Percentiles rank a stretch among this genome's conserved stretches.
phyloP scores from a whole-genome alignment of 2,888 invertebrate genomes.

The Rhodophaea formosa region DNA sequence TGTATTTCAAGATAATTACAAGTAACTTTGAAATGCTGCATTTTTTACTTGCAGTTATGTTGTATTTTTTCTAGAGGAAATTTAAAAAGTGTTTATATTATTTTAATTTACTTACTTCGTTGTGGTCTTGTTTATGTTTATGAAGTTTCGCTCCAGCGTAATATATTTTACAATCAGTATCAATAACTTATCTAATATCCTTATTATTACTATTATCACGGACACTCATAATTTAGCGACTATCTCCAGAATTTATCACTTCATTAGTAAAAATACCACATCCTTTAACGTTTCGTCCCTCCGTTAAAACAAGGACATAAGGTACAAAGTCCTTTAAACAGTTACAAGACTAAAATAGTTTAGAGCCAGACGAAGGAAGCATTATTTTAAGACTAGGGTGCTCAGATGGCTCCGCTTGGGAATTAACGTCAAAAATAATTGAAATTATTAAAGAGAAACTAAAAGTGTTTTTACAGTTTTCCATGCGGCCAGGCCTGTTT shows the following conservation, averaged over 20 bases:
- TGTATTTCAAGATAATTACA: no score
- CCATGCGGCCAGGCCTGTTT: no score
- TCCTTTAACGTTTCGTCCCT: background rate
- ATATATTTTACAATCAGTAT: background rate
- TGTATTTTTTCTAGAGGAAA: no score
- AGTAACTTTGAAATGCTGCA: no score
- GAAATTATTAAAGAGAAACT: constrained; percentile 5
- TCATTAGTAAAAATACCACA: constrained; percentile 20
- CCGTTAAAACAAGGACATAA: background rate
- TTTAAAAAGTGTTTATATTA: no score
- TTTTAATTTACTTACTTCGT: no score
- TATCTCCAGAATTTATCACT: constrained; percentile 26
- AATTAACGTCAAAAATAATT: constrained; percentile 16
- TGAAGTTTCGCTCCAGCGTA: background rate
- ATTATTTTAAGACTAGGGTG: constrained; percentile 15
- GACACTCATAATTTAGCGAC: constrained; percentile 19
- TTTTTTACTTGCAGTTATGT: no score
- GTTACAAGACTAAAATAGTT: background rate
- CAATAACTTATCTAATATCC: background rate
- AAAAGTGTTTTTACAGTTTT: background rate
- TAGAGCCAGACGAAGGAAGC: constrained; percentile 6
- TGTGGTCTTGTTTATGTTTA: background rate
- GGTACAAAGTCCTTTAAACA: background rate
- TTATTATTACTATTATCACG: background rate
- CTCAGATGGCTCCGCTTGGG: constrained; percentile 1